Conservation (phyloP, 1,140 invertebrate species). For the Heliconius himera region DNA sequence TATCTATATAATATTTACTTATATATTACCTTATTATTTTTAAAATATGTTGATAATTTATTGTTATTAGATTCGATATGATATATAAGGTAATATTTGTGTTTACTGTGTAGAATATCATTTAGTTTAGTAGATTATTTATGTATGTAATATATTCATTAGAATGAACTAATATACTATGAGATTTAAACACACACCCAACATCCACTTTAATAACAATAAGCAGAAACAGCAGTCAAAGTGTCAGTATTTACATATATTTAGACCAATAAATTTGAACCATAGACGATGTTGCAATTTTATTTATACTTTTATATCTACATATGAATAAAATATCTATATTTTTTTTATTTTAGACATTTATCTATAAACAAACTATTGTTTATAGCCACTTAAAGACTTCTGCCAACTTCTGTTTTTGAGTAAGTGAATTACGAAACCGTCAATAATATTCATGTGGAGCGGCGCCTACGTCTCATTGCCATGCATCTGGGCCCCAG, state of each 20-base stretch:
- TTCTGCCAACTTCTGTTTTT: conserved; percentile 14
- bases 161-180: too few relatives aligned
- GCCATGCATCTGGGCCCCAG: conserved; percentile 57
- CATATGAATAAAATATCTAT: neutral
- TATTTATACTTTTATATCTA: neutral
- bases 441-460: conserved; percentile 56
- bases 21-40: too few relatives aligned
- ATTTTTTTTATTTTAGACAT: conserved; percentile 5
- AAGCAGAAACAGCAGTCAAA: neutral
- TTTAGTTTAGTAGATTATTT: too few relatives aligned
- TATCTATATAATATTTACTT: too few relatives aligned
- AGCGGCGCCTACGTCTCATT: conserved; percentile 57
- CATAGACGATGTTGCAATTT: neutral
- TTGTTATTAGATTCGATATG: too few relatives aligned
- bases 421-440: conserved; percentile 52
- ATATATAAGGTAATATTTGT: too few relatives aligned
- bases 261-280: neutral
- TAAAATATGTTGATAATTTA: too few relatives aligned
- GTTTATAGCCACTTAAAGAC: conserved; percentile 20
- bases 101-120: too few relatives aligned
- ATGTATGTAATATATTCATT: too few relatives aligned
- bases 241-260: too few relatives aligned
- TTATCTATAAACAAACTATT: conserved; percentile 14
- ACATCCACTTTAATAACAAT: neutral
- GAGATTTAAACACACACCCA: neutral